Evolutionary conservation across 2,797 vertebrate species (phyloP).

Genomic region (Phataginus tetradactyla): DNA sequence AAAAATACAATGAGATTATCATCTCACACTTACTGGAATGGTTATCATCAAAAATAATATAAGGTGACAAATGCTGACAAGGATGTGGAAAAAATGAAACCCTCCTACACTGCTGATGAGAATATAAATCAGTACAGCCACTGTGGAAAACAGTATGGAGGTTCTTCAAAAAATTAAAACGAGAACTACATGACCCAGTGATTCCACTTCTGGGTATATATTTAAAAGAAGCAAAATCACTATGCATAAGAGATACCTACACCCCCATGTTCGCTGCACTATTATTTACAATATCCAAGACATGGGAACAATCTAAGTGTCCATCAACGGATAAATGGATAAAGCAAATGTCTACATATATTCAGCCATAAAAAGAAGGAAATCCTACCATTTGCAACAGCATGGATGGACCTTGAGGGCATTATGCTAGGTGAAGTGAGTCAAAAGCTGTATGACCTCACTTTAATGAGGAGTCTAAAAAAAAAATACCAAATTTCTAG

Average conservation of each 20-base stretch:
- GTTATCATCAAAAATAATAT: no score
- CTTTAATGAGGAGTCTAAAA: not conserved
- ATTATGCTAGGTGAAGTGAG: not conserved
- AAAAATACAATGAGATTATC: no score
- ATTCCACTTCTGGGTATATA: not conserved
- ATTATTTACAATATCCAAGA: not conserved
- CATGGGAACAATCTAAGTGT: not conserved
- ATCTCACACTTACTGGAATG: no score
- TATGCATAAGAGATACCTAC: not conserved
- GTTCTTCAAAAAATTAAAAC: not conserved
- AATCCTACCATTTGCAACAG: not conserved
- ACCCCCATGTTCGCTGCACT: not conserved
- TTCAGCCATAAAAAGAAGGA: not conserved
- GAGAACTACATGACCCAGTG: not conserved
- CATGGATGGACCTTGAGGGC: not conserved
- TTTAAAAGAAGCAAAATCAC: not conserved
- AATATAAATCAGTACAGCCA: not conserved
- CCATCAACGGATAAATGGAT: not conserved
- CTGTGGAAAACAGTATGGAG: not conserved
- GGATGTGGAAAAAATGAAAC: not conserved
- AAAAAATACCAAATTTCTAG: not conserved
- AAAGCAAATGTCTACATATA: not conserved
- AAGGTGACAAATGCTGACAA: no score
- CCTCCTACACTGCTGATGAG: not conserved
- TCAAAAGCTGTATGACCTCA: not conserved